Evolutionary conservation across 2,797 vertebrate genomes (phyloP), one percentile per base, ranked within the genome.

Genomic region (Silurus lanzhouensis): DNA sequence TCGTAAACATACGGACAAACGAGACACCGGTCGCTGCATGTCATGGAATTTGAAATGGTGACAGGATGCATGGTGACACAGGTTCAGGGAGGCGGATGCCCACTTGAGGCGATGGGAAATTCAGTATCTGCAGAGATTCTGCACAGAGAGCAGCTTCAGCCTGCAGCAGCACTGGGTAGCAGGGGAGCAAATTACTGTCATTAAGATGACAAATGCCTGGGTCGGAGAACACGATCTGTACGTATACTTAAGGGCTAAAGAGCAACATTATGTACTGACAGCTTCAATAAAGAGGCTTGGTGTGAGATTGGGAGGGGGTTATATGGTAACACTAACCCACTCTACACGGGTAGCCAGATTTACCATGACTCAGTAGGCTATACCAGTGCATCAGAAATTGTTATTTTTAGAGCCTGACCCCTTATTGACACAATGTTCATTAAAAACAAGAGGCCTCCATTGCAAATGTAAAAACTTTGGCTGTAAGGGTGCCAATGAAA

Each of bases 71-170:
- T 81, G 84, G 88, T 94, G 93, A 94, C 94, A 92, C 88, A 87
- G 74, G 93, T 92, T 94, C 93, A 93, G 93, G 93, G 93, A 94
- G 93, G 92, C 94, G 94, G 94, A 95, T 94, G 94, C 93, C 93
- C 93, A 94, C 92, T 91, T 90, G 91, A 91, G 93, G 93, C 90
- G 91, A 92, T 19, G 10, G 92, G 90, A 88, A 88, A 82, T 88
- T 91, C 89, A 87, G 79, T 81, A 89, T 85, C 85, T 38, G 38
- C 38, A 38, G 38, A 52, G 10, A 52, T 83, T 38, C 87, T 81
- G 84, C 84, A 57, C 25, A 55, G 60, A 76, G 75, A 87, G 80
- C 84, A 87, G 75, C 86, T 87, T 48, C 74, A 86, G 82, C 87
- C 84, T 81, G 72, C 60, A 87, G 92, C 84, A 89, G 63, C 89